phyloP scores from a whole-genome alignment of 2,888 invertebrate species.

The Pristionchus mayeri region DNA sequence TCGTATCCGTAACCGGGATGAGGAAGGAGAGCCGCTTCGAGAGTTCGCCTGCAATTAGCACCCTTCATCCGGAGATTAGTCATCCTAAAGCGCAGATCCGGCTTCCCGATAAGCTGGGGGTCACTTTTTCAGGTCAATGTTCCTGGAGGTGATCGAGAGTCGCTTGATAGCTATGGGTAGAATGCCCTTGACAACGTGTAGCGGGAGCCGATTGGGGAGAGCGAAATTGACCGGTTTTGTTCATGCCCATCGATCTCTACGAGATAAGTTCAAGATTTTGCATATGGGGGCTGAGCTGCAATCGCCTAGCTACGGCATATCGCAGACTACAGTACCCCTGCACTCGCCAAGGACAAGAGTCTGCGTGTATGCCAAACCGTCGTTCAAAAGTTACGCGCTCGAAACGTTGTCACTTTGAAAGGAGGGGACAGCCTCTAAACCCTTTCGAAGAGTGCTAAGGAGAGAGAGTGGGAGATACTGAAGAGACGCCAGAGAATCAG shows the following conservation, averaged over 20 bases:
- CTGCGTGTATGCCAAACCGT: not conserved
- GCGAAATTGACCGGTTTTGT: slow-evolving; percentile 28
- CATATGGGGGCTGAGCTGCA: no score
- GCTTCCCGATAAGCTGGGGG: not conserved
- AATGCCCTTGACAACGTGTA: slow-evolving; percentile 16
- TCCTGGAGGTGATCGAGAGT: not conserved
- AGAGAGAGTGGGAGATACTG: not conserved
- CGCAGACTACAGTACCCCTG: no score
- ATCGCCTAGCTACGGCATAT: no score
- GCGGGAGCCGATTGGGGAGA: not conserved
- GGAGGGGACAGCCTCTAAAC: not conserved
- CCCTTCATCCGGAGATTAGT: not conserved
- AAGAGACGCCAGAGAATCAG: not conserved
- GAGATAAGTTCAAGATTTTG: slow-evolving; percentile 21
- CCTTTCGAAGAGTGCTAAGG: not conserved
- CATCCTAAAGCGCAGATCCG: not conserved
- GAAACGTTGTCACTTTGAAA: not conserved
- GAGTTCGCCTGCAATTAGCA: not conserved
- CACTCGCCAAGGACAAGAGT: no score
- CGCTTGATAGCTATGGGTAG: not conserved
- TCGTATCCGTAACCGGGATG: not conserved
- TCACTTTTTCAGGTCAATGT: slow-evolving; percentile 16
- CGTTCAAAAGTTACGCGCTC: not conserved
- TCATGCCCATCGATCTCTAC: not conserved
- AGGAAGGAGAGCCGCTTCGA: no score